A percentile compares a stretch with the other conserved stretches of the same genome.
Conservation (phyloP, 2,888 invertebrate species). For the Agrochola macilenta region DNA sequence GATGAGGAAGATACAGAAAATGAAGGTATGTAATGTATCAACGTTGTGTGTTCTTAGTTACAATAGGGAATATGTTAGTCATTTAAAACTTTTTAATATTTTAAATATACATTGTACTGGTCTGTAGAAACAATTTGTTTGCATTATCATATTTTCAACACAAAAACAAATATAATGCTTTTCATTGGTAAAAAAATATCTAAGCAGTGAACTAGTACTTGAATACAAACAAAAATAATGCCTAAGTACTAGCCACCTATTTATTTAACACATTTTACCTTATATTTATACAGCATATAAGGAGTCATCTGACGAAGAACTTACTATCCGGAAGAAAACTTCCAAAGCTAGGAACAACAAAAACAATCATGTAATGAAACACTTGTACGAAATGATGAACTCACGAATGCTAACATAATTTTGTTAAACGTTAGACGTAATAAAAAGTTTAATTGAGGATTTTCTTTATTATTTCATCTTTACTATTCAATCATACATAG, state of each 20-base stretch:
- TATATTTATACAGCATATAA: conserved; percentile 4
- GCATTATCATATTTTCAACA: neutral
- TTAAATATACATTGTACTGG: neutral
- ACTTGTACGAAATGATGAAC: neutral
- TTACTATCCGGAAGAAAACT: neutral
- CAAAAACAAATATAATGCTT: neutral
- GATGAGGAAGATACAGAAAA: conserved; percentile 5
- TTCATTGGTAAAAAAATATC: neutral
- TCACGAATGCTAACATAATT: neutral
- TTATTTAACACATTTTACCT: neutral
- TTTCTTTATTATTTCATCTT: neutral
- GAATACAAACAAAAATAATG: neutral
- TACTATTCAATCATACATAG: neutral
- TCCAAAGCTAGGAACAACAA: neutral
- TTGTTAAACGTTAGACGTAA: neutral
- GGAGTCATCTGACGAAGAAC: conserved; percentile 6
- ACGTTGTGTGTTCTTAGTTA: neutral
- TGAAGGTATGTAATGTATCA: conserved; percentile 13
- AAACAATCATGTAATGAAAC: neutral
- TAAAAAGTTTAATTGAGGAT: neutral
- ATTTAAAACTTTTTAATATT: neutral
- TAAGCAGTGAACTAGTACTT: neutral
- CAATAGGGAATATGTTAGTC: neutral
- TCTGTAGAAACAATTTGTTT: neutral
- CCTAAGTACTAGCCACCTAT: neutral